Base-by-base conservation (phyloP, 2,113 vertebrate species). In the Periophthalmus modestus region DNA sequence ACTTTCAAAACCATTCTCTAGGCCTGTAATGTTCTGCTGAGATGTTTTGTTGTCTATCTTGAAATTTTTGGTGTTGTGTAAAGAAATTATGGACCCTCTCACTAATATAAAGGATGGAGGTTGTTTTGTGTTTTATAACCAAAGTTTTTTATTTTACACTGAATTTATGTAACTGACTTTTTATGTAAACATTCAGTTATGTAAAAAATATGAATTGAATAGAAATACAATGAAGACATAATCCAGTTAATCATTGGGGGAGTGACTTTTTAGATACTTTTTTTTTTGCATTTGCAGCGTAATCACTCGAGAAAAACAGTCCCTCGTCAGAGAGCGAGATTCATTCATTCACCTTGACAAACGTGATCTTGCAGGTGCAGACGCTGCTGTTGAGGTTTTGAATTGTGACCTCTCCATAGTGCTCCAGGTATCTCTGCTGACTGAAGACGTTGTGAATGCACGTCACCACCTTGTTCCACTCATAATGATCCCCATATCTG, bases 381-480 rank as follows among this genome's bases (percentile, higher is more conserved):
- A 89, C 84, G 77, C 91, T 90, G 57, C 92, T 95, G 0, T 89
- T 94, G 0, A 94, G 93, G 92, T 97, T 97, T 46, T 92, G 93
- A 88, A 97, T 97, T 69, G 94, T 78, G 47, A 98, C 95, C 80
- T 98, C 96, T 0, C 96, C 96, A 0, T 98, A 98, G 82, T 98
- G 96, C 86, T 98, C 96, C 16, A 98, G 94, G 82, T 95, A 97
- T 34, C 96, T 94, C 71, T 97, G 96, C 78, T 95, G 95, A 21
- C 96, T 98, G 43, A 98, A 90, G 46, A 97, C 95, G 28, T 96
- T 98, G 80, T 98, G 96, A 87, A 98, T 96, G 91, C 96, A 98
- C 57, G 96, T 97, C 0, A 96, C 95, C 13, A 95, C 96, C 84
- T 98, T 98, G 92, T 97, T 97, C 96, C 96, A 98, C 89, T 98